Conservation (phyloP, 2,113 vertebrate genomes). For the Pterocles orientalis region DNA sequence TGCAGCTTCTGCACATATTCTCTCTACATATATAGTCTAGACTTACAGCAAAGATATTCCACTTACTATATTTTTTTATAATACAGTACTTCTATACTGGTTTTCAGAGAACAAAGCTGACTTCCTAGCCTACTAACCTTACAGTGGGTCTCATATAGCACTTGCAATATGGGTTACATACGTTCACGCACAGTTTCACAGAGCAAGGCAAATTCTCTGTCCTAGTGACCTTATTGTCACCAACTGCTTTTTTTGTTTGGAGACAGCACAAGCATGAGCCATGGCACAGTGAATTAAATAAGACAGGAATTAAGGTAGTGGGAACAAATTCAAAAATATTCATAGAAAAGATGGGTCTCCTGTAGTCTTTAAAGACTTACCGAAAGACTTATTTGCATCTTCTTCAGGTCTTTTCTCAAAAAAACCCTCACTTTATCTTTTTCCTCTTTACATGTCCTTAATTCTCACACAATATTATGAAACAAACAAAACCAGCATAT, state of each 20-base stretch:
- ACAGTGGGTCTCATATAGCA: background rate
- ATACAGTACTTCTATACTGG: background rate
- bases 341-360: background rate
- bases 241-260: background rate
- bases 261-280: background rate
- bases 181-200: accelerated
- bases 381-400: background rate
- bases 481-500: background rate
- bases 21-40: background rate
- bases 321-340: background rate
- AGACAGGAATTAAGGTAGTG: background rate
- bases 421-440: background rate
- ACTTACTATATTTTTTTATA: background rate
- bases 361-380: background rate
- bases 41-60: background rate
- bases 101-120: background rate
- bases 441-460: background rate
- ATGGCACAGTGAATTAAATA: background rate
- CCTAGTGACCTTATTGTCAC: background rate
- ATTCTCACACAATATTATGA: background rate
- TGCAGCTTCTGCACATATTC: background rate
- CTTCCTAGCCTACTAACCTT: background rate
- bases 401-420: background rate
- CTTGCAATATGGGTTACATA: background rate
- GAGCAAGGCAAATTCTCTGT: background rate